Evolutionary conservation across 2,888 invertebrate species (phyloP), one percentile per base, ranked within the genome.

Genomic region (Mantis religiosa): DNA sequence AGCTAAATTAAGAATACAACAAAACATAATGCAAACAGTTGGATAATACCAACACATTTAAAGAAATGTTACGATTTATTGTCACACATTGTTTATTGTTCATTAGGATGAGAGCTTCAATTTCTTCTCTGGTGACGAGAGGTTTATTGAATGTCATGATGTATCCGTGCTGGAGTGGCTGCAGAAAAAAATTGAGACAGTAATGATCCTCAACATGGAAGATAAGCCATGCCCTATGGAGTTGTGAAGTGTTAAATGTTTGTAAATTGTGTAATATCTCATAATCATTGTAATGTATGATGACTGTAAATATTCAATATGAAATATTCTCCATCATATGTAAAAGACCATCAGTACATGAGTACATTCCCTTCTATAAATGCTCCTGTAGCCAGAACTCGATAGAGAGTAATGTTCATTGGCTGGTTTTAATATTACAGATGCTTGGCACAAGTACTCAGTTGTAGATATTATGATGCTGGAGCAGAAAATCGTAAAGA

Each of bases 171-270:
- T 97, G 88, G 93, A 93, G 27, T 97, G 97, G 97, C 93, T 97
- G 41, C 96, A 96, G 91, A 94, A 95, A 90, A 96, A 97, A 94
- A 95, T 97, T 89, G 96, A 97, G 92, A 96, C 95, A 92, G 96
- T 96, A 1, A 95, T 97, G 92, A 95, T 97, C 89, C 94, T 96
- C 81, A 96, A 96, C 88, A 94, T 96, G 94, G 96, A 97, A 92
- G 96, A 96, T 92, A 96, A 96, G 92, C 94, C 95, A 1, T 96
- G 95, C 89, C 92, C 94, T n/a, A 90, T 90, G 15, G 90, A 91
- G 54, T n/a, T 89, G 30, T 89, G 84, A 88, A 71, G n/a, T 27
- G 25, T 41, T n/a, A 34, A 82, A 82, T n/a, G 30, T 41, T n/a
- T 82, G 71, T 85, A 85, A 54, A 85, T 27, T 12, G 28, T 15